phyloP scores from a whole-genome alignment of 2,113 vertebrate species.

The Cynoglossus semilaevis region DNA sequence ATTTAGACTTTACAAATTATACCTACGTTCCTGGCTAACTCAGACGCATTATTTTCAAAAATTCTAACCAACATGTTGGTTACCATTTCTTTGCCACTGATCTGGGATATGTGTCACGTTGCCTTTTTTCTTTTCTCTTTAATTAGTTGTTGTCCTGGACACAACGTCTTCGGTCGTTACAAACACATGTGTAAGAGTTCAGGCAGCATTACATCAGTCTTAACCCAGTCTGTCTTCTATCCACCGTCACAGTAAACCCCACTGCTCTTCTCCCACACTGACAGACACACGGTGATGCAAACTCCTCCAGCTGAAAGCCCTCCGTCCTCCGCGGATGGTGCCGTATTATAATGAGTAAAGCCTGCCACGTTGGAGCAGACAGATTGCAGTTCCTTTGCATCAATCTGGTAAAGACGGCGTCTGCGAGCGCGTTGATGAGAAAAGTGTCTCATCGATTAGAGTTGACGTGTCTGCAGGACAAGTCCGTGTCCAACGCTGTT shows the following conservation, averaged over 20 bases:
- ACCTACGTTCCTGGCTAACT: no score
- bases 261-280: conserved; percentile 19
- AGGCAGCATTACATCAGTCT: not conserved
- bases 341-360: conserved; percentile 25
- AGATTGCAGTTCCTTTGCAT: conserved; percentile 4
- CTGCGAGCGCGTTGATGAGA: conserved; percentile 6
- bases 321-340: conserved; percentile 13
- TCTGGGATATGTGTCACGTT: no score
- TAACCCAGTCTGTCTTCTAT: not conserved
- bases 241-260: not conserved
- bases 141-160: no score
- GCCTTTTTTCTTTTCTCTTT: no score
- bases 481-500: not conserved
- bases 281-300: conserved; percentile 24
- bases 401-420: not conserved
- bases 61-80: no score
- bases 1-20: no score
- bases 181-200: no score
- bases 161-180: no score
- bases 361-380: not conserved
- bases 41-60: no score
- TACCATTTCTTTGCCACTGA: no score
- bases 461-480: not conserved
- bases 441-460: not conserved
- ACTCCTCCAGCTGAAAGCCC: conserved; percentile 6